These are phyloP conservation scores for Microctonus hyperodae DNA, from an alignment of 2,888 invertebrate species.

Conservation along the genomic window DNA sequence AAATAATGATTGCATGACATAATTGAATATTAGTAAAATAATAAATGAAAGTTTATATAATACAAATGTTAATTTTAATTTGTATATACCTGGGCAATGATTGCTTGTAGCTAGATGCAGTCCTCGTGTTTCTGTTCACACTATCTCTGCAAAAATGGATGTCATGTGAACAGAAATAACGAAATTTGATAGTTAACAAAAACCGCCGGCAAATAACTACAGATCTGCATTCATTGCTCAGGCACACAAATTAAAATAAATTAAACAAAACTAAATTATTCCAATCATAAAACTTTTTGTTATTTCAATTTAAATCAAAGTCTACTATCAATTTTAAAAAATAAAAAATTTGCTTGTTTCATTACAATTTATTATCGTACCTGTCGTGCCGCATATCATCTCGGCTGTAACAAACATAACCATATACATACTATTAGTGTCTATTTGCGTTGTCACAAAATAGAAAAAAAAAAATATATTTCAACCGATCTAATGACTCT, in stretches of 20 bases:
- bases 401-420: slow-evolving; percentile 62
- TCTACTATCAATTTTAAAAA: slow-evolving; percentile 44
- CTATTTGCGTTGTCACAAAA: slow-evolving; percentile 24
- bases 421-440: slow-evolving; percentile 54
- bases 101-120: slow-evolving; percentile 64
- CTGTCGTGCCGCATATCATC: slow-evolving; percentile 63
- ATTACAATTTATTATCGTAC: slow-evolving; percentile 60
- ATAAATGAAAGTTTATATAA: slow-evolving; percentile 19
- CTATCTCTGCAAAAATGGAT: slow-evolving; percentile 64
- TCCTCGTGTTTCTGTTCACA: slow-evolving; percentile 64
- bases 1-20: slow-evolving; percentile 37
- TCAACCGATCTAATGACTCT: background rate
- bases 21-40: slow-evolving; percentile 31
- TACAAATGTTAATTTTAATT: slow-evolving; percentile 37
- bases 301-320: slow-evolving; percentile 59
- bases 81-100: slow-evolving; percentile 63
- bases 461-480: background rate
- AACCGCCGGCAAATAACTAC: slow-evolving; percentile 59
- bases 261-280: slow-evolving; percentile 16
- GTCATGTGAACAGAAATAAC: slow-evolving; percentile 63
- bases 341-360: slow-evolving; percentile 14
- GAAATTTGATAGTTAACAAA: slow-evolving; percentile 39
- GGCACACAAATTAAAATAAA: slow-evolving; percentile 54
- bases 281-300: background rate
- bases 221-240: slow-evolving; percentile 63